Evolutionary conservation across 2,113 vertebrate species (phyloP), one percentile per base, ranked within the genome.

Genomic region (Sinocyclocheilus grahami): DNA sequence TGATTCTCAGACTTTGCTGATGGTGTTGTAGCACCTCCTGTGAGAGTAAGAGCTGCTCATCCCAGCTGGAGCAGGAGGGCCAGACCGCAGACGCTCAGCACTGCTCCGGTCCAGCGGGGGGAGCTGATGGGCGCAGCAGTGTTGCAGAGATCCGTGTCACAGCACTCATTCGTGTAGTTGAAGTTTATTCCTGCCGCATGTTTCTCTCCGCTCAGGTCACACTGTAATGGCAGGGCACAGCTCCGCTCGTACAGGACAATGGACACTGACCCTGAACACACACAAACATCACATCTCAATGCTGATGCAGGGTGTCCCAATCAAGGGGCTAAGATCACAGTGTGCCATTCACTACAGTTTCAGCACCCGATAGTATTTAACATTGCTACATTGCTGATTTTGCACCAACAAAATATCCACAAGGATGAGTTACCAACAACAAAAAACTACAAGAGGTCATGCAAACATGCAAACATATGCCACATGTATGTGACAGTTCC

Each of bases 61-160:
- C 81, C 76, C 77, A 93, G 84, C 82, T 93, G 86, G 33, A 92
- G 85, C 37, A 33, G 0, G 48, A 93, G 60, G 0, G 24, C 74
- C 2, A 78, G 30, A 1, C 89, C 77, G 53, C 89, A 71, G 82
- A 95, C 85, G 39, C 87, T 83, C 71, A 94, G 81, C 20, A 72
- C 62, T 0, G 16, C 83, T 77, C 74, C 67, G n/a, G 71, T 30
- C 91, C 90, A 88, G 87, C 79, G 39, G 89, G 86, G 86, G 85
- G 86, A 83, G 42, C 65, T 33, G 63, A 51, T 6, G 13, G 82
- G 7, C 30, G 0, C 72, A 0, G 90, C 93, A 1, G 85, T 30
- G 63, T 96, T 96, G 69, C 95, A 95, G 10, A 95, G 93, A 88
- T 96, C 92, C 0, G 89, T 93, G 51, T 95, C 91, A 1, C 95